Conservation (phyloP, 2,888 invertebrate genomes). For the Clepsis dumicolana region DNA sequence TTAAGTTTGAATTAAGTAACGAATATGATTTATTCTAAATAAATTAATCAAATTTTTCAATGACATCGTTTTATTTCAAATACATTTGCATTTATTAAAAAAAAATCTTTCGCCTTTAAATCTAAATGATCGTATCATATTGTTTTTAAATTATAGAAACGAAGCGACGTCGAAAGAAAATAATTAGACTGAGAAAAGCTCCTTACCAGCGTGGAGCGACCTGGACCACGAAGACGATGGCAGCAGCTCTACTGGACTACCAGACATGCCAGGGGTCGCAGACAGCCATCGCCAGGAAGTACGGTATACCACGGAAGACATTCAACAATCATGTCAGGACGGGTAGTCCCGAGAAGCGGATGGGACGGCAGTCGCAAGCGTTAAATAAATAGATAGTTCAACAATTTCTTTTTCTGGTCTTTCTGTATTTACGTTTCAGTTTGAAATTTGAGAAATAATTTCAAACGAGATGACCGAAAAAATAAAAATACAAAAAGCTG, state of each 20-base stretch:
- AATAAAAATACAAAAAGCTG: too few species aligned
- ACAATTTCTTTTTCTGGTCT: too few species aligned
- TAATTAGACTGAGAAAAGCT: neutral
- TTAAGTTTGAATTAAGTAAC: neutral
- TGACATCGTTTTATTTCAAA: neutral
- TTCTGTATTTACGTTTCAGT: too few species aligned
- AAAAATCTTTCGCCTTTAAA: neutral
- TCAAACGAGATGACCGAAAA: too few species aligned
- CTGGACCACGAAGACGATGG: neutral
- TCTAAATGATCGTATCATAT: neutral
- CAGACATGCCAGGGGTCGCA: neutral
- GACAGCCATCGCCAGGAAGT: neutral
- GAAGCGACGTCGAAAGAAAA: neutral
- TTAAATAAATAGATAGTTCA: neutral
- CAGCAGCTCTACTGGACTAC: neutral
- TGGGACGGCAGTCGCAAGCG: neutral
- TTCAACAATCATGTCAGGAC: constrained; percentile 1
- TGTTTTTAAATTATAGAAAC: neutral
- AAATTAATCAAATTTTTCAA: neutral
- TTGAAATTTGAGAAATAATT: too few species aligned
- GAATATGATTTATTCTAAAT: neutral
- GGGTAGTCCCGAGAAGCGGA: neutral
- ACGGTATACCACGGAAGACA: constrained; percentile 8
- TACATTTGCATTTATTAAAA: too few species aligned
- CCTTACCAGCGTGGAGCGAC: neutral